Conservation (phyloP, 2,888 invertebrate genomes). For the Myopa testacea region DNA sequence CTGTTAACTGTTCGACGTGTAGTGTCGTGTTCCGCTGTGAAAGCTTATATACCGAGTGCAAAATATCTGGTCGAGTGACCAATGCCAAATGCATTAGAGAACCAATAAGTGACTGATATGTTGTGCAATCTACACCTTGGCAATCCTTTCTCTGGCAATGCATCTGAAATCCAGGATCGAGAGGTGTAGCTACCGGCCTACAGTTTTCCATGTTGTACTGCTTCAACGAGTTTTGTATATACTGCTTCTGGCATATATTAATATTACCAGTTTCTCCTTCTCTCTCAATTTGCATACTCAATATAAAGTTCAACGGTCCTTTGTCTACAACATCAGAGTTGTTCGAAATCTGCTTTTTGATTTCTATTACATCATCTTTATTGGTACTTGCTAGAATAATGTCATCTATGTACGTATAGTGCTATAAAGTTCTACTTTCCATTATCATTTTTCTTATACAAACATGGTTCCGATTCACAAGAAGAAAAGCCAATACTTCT, state of each 20-base stretch:
- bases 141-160: constrained; percentile 5
- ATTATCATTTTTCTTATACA: too few relatives aligned
- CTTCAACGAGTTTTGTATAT: too few relatives aligned
- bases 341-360: not conserved
- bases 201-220: constrained; percentile 33
- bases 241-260: too few relatives aligned
- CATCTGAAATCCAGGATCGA: constrained; percentile 43
- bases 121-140: constrained; percentile 23
- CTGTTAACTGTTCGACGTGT: constrained; percentile 44
- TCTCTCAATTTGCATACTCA: too few relatives aligned
- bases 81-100: constrained; percentile 35
- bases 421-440: not conserved
- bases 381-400: constrained; percentile 43
- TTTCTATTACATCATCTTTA: too few relatives aligned
- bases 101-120: constrained; percentile 44
- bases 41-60: constrained; percentile 48
- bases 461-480: too few relatives aligned
- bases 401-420: constrained; percentile 38
- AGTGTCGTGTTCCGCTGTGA: constrained; percentile 47
- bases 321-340: too few relatives aligned
- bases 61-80: constrained; percentile 41
- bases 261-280: too few relatives aligned
- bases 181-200: constrained; percentile 42
- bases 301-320: too few relatives aligned
- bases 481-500: too few relatives aligned